Percentiles rank a stretch among this genome's conserved stretches.
phyloP scores from a whole-genome alignment of 2,113 vertebrate species.

The Dasyurus viverrinus region DNA sequence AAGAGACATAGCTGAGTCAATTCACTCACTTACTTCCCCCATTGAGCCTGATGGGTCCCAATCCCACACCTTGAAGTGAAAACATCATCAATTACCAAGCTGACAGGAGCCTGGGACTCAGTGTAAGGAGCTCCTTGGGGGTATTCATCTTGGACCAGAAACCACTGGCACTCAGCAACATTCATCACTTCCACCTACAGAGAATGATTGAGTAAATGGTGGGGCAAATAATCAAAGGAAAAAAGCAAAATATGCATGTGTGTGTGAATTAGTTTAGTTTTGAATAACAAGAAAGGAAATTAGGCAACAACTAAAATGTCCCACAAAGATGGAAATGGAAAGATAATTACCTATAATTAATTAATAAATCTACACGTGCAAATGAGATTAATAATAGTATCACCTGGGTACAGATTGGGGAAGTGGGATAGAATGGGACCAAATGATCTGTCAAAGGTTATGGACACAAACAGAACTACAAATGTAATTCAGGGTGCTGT shows the following conservation, averaged over 20 bases:
- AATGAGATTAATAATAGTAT: neutral
- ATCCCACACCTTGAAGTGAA: constrained; percentile 93
- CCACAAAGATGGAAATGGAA: constrained; percentile 34
- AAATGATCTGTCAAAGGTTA: neutral
- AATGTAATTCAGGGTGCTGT: neutral
- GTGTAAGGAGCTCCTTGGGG: constrained; percentile 87
- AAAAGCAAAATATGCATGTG: neutral
- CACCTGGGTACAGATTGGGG: constrained; percentile 3
- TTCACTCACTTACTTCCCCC: constrained; percentile 84
- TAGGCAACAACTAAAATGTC: constrained; percentile 29
- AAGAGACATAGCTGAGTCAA: constrained; percentile 90
- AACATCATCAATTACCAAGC: constrained; percentile 94
- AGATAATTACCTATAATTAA: neutral
- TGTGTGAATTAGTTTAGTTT: constrained; percentile 34
- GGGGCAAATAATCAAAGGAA: constrained; percentile 77
- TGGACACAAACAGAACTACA: neutral
- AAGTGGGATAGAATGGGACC: neutral
- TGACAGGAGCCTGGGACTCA: constrained; percentile 89
- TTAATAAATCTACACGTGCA: neutral
- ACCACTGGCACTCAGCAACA: constrained; percentile 77
- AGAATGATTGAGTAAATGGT: constrained; percentile 77
- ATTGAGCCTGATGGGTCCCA: constrained; percentile 85
- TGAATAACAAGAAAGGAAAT: constrained; percentile 26
- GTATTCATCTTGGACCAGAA: constrained; percentile 88
- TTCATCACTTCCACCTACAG: constrained; percentile 82